Evolutionary conservation across 2,888 invertebrate species (phyloP), one percentile per base, ranked within the genome.

Genomic region (Oligia fasciuncula): DNA sequence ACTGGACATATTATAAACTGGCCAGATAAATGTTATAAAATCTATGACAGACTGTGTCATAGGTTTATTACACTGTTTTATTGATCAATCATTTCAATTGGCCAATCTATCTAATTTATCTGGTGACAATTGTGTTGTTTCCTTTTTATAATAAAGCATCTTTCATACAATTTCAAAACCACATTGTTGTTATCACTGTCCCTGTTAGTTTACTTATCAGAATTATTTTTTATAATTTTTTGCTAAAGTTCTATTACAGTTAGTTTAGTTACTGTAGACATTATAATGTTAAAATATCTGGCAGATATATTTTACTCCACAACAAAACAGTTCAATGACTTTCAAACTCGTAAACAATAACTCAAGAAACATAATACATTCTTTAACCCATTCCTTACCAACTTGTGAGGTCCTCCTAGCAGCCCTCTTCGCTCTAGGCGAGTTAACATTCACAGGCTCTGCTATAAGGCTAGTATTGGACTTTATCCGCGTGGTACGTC

Each of bases 381-480:
- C 14, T 67, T 14, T 4, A n/a, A 62, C 4, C 14, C 9, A 78
- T 49, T 54, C 5, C 93, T 91, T 89, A 96, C 96, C 96, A 88
- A 92, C 90, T 89, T 91, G 93, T 65, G 96, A 97, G 73, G 83
- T 93, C 79, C 96, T 92, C 70, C 96, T 92, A 17, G 94, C 89
- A 70, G 96, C 96, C 77, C 97, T 91, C 76, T 92, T 96, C n/a
- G 96, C 95, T 87, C 96, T 93, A 2, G 97, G 96, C 0, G 96
- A 95, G 43, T 94, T 94, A 73, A 90, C 82, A 72, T 68, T 87
- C 57, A 91, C 85, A 19, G 94, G 91, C 57, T 96, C 96, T 2
- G 93, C 91, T 43, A 95, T 88, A 67, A 95, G 89, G 80, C 95
- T 95, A 40, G 89, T 90, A 65, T 89, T 89, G 5, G 89, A 89